Evolutionary conservation across 2,113 vertebrate species (phyloP), one percentile per base, ranked within the genome.

Genomic region (Clinocottus analis): DNA sequence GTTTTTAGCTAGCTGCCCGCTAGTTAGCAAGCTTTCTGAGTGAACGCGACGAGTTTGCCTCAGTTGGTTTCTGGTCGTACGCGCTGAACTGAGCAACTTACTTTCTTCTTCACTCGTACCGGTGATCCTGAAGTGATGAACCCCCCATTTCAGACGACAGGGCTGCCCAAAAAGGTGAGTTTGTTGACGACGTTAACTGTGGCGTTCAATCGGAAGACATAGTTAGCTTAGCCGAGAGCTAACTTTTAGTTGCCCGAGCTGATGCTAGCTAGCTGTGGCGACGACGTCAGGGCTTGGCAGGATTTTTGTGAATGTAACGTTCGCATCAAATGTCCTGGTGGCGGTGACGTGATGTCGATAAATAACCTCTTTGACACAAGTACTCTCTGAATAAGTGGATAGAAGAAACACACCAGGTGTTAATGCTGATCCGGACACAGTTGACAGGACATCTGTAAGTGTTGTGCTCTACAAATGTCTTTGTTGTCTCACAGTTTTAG

Each of bases 181-280:
- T 77, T 72, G 2, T 65, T 31, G 5, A 35, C 1, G n/a, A 1
- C 27, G 19, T 9, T 31, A 55, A 29, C 3, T 39, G 19, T 51
- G 21, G n/a, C 58, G 10, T 68, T 82, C 69, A 63, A 19, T 69
- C 79, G 76, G 47, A 70, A 87, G 51, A 88, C 45, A 76, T n/a
- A n/a, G n/a, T n/a, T 91, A 92, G 91, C 91, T 67, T 93, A 93
- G 91, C 92, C n/a, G 35, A 43, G n/a, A 79, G 91, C 92, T 92
- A 92, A 91, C 86, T 92, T 92, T 91, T 86, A 86, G 85, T 87
- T 56, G 65, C 69, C 59, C 74, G 75, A 84, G 75, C 88, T 81
- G 87, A 85, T 75, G 89, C 88, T 90, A 89, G 88, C 85, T 90
- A 91, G 90, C 91, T 77, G 75, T 89, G 85, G 88, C 89, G 90